Base-by-base conservation (phyloP, 30 jellyfish, hydroid and myxozoan species). In the Aurelia coerulea region DNA sequence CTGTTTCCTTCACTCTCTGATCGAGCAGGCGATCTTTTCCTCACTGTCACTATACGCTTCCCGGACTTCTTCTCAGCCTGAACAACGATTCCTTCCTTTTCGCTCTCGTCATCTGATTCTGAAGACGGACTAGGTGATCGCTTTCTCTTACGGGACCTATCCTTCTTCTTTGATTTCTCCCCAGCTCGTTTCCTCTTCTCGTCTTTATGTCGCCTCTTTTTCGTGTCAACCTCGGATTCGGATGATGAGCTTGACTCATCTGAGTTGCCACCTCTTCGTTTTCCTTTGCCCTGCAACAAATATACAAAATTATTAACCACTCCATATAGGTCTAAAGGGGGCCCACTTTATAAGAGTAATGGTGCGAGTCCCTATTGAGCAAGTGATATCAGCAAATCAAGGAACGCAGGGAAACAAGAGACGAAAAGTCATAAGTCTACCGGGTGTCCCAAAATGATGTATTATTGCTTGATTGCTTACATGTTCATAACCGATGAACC, bases 1-100 rank as follows among this genome's bases (percentile, higher is more conserved):
- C 93, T 84, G 64, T 83, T 86, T 2, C 73, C 92, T 73, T 83
- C 83, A 58, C 93, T 84, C 52, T 84, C 93, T 19, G 87, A 74
- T 64, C 60, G 51, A 3, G 39, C 69, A n/a, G 93, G 93, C 1
- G 87, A 42, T 74, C 93, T 64, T 64, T 84, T 84, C 41, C 77
- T 51, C 68, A 74, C 88, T 15, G 88, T 74, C n/a, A 84, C 88
- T 17, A 84, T 56, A 5, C 93, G 93, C 83, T 84, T 84, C 37
- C 76, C 64, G 5, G 68, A 79, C 19, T 72, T 75, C 82, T 67
- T 80, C 66, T 80, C 80, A 10, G 74, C 65, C 17, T 79, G 73
- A 46, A 59, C 88, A 17, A 19, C 79, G 35, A 62, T 62, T 23
- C 18, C 88, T 71, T 79, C 91, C 62, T 78, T 72, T 8, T 78